Evolutionary conservation across 2,888 invertebrate species (phyloP), one percentile per base, ranked within the genome.

Genomic region (Watsonalla cultraria): DNA sequence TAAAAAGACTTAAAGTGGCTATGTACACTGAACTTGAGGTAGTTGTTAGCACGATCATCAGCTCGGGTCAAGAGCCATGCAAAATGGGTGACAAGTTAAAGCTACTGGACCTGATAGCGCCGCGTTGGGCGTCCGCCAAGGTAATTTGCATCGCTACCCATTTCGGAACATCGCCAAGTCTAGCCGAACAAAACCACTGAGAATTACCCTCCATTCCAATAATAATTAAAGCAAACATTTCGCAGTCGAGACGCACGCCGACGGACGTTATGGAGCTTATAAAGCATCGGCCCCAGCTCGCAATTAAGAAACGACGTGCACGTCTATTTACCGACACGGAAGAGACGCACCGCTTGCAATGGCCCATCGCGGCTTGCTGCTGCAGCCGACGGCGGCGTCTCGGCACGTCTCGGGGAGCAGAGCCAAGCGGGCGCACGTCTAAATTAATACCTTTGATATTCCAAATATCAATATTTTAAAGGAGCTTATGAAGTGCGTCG

Each of bases 91-190:
- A 73, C 73, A 70, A 59, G 59, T 67, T 72, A 66, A 76, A 81
- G 78, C 77, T 70, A 76, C 69, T 76, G 77, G 74, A 70, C 74
- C 76, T 76, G 84, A 78, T 86, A 83, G 85, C 86, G 88, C 86
- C 87, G 84, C 79, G 78, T 90, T 90, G 90, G 90, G 90, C 86
- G 88, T 76, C 75, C 82, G 90, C 90, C 90, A 90, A 90, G 83
- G 86, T 86, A 90, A 90, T 90, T 90, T 90, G 90, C 90, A 90
- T 90, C 88, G 88, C 86, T 90, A 86, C 89, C 87, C 88, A 78
- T 88, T 90, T 90, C 90, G 90, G 90, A 90, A 88, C 90, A 85
- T 85, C 86, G 90, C 90, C 90, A 90, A 90, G 90, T 90, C 90
- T 90, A 90, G 89, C 86, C 89, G 88, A 90, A 90, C 90, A 90